Conservation (phyloP, 2,888 invertebrate genomes). For the Lochmaea crataegi region DNA sequence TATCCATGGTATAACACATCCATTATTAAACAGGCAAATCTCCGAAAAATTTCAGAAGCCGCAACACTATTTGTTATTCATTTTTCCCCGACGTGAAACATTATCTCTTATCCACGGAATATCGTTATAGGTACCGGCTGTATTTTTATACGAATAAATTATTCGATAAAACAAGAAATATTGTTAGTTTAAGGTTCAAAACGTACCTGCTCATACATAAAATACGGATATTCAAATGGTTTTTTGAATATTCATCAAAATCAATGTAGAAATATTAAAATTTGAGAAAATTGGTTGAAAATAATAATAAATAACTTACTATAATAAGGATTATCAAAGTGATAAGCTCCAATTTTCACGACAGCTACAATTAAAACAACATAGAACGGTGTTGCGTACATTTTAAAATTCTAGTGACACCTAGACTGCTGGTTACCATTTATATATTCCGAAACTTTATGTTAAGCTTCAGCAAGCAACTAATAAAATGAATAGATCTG, state of each 20-base stretch:
- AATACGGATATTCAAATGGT: background rate
- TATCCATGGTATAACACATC: slow-evolving; percentile 30
- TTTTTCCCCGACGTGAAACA: slow-evolving; percentile 13
- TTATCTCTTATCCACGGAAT: background rate
- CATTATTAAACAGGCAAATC: slow-evolving; percentile 41
- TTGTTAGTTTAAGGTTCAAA: background rate
- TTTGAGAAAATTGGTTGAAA: background rate
- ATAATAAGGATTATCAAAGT: slow-evolving; percentile 59
- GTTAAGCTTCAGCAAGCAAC: slow-evolving; percentile 20
- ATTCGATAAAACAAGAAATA: background rate
- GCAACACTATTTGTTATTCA: slow-evolving; percentile 38
- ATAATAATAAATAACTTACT: slow-evolving; percentile 55
- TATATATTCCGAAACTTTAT: slow-evolving; percentile 43
- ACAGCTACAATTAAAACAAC: slow-evolving; percentile 38
- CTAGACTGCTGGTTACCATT: slow-evolving; percentile 43
- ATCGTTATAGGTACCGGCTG: background rate
- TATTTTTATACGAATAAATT: background rate
- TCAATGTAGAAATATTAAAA: background rate
- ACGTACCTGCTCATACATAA: background rate
- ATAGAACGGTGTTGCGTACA: slow-evolving; percentile 45
- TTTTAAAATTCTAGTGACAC: slow-evolving; percentile 43
- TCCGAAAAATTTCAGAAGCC: slow-evolving; percentile 30
- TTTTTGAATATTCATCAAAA: background rate
- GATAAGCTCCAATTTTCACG: slow-evolving; percentile 52
- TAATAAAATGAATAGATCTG: slow-evolving; percentile 3